These are phyloP conservation scores for Argynnis bischoffii DNA, from an alignment of 2,888 invertebrate species.

Conservation along the genomic window DNA sequence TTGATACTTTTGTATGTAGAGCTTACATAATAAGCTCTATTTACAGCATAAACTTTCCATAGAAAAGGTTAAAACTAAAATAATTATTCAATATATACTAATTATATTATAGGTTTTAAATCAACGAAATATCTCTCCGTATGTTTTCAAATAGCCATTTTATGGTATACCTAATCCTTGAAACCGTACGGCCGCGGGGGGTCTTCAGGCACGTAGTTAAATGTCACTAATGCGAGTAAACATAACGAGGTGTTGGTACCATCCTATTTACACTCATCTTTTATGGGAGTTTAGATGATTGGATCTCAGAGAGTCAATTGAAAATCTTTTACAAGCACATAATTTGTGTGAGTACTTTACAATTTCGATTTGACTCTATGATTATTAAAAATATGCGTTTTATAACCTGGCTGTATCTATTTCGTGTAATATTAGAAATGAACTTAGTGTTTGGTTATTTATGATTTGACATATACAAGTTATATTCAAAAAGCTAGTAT, in stretches of 20 bases:
- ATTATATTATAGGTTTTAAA: neutral
- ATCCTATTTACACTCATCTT: constrained; percentile 19
- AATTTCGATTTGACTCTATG: neutral
- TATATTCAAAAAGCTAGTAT: too few species aligned
- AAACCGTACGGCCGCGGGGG: constrained; percentile 42
- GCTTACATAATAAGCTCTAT: too few species aligned
- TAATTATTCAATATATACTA: neutral
- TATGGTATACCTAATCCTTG: constrained; percentile 40
- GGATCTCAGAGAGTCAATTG: constrained; percentile 20
- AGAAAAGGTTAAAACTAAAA: too few species aligned
- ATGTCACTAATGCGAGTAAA: constrained; percentile 24
- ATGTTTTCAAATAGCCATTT: constrained; percentile 21
- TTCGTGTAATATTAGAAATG: too few species aligned
- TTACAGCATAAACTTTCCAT: too few species aligned
- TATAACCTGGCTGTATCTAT: constrained; percentile 1
- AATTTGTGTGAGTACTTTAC: constrained; percentile 10
- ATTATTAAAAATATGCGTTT: constrained; percentile 11
- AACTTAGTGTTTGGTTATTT: too few species aligned
- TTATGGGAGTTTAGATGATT: constrained; percentile 12
- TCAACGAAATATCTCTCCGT: neutral
- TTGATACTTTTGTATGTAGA: too few species aligned
- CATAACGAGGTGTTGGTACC: constrained; percentile 29
- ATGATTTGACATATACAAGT: too few species aligned
- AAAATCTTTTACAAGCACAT: constrained; percentile 9
- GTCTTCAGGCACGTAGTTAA: constrained; percentile 45